phyloP scores from a whole-genome alignment of 2,113 vertebrate species.

The Ondatra zibethicus region DNA sequence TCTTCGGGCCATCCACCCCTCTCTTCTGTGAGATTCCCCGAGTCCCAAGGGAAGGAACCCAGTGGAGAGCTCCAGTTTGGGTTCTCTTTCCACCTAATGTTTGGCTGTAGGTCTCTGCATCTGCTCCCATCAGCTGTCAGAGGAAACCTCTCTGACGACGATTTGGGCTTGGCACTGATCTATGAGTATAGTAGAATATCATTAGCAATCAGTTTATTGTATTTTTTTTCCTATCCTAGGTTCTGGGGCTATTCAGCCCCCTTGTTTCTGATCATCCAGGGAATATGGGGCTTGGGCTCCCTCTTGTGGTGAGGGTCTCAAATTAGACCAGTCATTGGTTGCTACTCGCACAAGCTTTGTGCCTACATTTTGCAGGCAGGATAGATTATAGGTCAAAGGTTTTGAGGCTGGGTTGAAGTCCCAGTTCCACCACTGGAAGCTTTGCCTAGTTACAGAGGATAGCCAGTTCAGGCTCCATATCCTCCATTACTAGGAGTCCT shows the following conservation, averaged over 20 bases:
- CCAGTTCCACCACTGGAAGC: background rate
- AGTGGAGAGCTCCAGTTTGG: background rate
- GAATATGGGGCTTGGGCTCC: background rate
- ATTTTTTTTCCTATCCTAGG: background rate
- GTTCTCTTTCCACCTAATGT: background rate
- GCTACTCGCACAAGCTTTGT: background rate
- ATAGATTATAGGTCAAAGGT: background rate
- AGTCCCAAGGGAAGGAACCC: background rate
- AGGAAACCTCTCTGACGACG: background rate
- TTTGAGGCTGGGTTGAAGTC: background rate
- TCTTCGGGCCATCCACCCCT: background rate
- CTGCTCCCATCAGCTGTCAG: background rate
- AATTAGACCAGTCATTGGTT: background rate
- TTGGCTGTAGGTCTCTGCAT: background rate
- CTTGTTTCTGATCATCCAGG: background rate
- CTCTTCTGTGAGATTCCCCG: background rate
- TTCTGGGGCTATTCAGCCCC: background rate
- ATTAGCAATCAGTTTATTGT: background rate
- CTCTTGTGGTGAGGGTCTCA: background rate
- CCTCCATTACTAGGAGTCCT: background rate
- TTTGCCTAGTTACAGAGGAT: background rate
- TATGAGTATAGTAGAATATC: background rate
- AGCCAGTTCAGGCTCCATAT: background rate
- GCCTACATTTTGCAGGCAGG: background rate
- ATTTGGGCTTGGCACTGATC: background rate